phyloP scores from a whole-genome alignment of 2,888 invertebrate genomes.

The Pardosa pseudoannulata region DNA sequence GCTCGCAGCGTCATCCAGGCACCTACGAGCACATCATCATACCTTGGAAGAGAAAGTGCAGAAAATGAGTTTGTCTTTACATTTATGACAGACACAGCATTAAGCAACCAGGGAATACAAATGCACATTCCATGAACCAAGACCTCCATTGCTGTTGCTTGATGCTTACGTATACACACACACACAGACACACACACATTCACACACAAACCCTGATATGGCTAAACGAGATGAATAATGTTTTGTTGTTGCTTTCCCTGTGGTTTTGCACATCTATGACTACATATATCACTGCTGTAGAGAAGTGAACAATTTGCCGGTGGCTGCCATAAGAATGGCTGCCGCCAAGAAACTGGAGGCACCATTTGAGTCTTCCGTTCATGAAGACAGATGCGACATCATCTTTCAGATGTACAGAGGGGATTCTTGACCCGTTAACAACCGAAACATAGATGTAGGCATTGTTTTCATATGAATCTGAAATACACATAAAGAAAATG shows the following conservation, averaged over 20 bases:
- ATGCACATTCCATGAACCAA: slow-evolving; percentile 20
- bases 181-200: too few species aligned
- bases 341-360: slow-evolving; percentile 59
- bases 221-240: slow-evolving; percentile 57
- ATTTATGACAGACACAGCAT: slow-evolving; percentile 61
- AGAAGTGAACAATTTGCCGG: slow-evolving; percentile 61
- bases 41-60: slow-evolving; percentile 67
- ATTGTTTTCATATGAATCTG: slow-evolving; percentile 99
- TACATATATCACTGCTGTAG: slow-evolving; percentile 67
- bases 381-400: slow-evolving; percentile 49
- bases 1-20: slow-evolving; percentile 42
- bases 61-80: slow-evolving; percentile 51
- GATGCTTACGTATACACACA: slow-evolving; percentile 12
- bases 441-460: slow-evolving; percentile 99
- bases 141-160: slow-evolving; percentile 9
- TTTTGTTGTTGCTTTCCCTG: slow-evolving; percentile 44
- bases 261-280: slow-evolving; percentile 64
- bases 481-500: too few species aligned
- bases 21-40: slow-evolving; percentile 33
- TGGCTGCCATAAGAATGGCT: slow-evolving; percentile 34
- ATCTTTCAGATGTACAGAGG: slow-evolving; percentile 92
- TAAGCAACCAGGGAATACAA: slow-evolving; percentile 65
- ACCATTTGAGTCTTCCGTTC: slow-evolving; percentile 49
- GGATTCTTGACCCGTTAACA: slow-evolving; percentile 99
- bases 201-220: slow-evolving; percentile 64